Evolutionary conservation across 2,797 vertebrate species (phyloP).

Genomic region (Carcharodon carcharias): DNA sequence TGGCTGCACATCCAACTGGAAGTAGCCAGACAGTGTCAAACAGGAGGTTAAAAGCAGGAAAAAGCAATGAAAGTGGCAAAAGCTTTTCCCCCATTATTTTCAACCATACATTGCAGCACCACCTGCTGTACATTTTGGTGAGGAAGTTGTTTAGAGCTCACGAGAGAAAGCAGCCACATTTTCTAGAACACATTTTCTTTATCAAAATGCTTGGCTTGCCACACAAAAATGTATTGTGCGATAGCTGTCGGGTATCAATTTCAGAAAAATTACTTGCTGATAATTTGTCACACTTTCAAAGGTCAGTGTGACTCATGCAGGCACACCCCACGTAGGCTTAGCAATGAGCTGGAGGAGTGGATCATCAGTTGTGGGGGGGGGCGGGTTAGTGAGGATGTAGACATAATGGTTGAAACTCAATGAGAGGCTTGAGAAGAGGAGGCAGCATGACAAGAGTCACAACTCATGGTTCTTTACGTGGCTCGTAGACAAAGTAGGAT

Average conservation of each 20-base stretch:
- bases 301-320: neutral
- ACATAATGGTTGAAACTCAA: neutral
- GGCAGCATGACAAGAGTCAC: neutral
- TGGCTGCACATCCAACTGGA: neutral
- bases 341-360: neutral
- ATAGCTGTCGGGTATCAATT: neutral
- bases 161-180: slow-evolving; percentile 11
- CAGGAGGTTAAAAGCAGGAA: neutral
- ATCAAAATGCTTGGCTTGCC: neutral
- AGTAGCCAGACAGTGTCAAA: neutral
- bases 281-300: slow-evolving; percentile 22
- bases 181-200: neutral
- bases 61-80: neutral
- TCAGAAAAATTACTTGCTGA: slow-evolving; percentile 3
- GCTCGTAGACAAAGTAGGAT: neutral
- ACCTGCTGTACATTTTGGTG: neutral
- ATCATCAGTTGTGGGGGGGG: too few relatives aligned
- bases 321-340: neutral
- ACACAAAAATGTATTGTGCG: neutral
- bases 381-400: neutral
- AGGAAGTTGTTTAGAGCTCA: neutral
- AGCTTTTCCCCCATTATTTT: neutral
- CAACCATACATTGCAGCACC: neutral
- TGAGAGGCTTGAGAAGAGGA: neutral
- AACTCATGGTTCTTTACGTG: too few relatives aligned